These are phyloP conservation scores for Portunus trituberculatus DNA, from an alignment of 1,140 invertebrate genomes.

Conservation along the genomic window DNA sequence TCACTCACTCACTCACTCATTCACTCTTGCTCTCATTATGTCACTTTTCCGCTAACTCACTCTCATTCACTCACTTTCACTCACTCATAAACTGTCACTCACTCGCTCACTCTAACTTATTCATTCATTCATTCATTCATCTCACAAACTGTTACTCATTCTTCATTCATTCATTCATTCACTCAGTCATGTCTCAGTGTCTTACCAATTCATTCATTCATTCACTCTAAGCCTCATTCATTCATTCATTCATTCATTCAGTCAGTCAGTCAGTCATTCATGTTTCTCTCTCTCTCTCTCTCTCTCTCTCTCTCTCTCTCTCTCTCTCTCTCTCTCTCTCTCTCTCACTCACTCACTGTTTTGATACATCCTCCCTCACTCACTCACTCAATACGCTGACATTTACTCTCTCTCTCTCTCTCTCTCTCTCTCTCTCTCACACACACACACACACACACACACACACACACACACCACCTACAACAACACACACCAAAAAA, in stretches of 20 bases:
- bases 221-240: neutral
- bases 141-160: neutral
- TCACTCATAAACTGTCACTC: neutral
- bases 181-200: neutral
- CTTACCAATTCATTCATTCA: neutral
- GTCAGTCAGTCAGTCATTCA: neutral
- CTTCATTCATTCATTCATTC: neutral
- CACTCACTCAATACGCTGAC: no score
- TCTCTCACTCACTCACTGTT: no score
- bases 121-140: neutral
- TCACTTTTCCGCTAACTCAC: neutral
- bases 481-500: neutral
- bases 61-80: neutral
- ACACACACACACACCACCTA: neutral
- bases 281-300: neutral
- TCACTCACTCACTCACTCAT: neutral
- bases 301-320: neutral
- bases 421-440: no score
- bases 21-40: neutral
- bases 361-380: no score
- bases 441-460: no score
- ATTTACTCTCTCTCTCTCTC: no score
- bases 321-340: no score
- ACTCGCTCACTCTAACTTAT: neutral
- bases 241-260: neutral